Evolutionary conservation across 2,888 invertebrate species (phyloP).

Genomic region (Deladenus siricidicola): DNA sequence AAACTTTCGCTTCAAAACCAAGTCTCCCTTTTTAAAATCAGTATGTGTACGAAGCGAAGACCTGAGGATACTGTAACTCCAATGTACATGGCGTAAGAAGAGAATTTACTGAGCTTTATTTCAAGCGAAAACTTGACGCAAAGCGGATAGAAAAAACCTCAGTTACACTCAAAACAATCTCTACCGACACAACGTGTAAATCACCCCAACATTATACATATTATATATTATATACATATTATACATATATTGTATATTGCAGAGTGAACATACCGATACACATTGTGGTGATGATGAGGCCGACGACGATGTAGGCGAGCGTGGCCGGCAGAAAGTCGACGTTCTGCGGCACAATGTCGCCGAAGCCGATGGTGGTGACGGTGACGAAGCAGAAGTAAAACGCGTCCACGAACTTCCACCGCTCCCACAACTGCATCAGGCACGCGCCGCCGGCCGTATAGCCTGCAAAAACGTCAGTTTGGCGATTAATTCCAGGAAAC

Average conservation of each 20-base stretch:
- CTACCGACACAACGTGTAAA: background rate
- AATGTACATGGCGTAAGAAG: too few species aligned
- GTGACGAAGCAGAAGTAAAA: slow-evolving; percentile 54
- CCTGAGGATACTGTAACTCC: too few species aligned
- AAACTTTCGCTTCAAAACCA: too few species aligned
- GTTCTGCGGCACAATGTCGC: slow-evolving; percentile 53
- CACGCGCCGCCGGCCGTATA: slow-evolving; percentile 54
- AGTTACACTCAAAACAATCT: background rate
- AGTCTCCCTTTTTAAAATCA: too few species aligned
- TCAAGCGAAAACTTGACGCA: too few species aligned
- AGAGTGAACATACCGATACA: slow-evolving; percentile 44
- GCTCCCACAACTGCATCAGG: slow-evolving; percentile 52
- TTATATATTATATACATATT: too few species aligned
- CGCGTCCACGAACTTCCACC: slow-evolving; percentile 53
- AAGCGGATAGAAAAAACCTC: background rate
- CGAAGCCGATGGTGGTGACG: slow-evolving; percentile 54
- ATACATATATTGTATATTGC: too few species aligned
- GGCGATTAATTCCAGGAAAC: too few species aligned
- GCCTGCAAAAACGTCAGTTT: too few species aligned
- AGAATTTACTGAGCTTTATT: too few species aligned
- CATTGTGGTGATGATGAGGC: slow-evolving; percentile 53
- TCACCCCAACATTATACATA: background rate
- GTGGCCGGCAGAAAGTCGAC: slow-evolving; percentile 51
- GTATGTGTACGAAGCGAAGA: too few species aligned
- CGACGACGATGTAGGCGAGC: slow-evolving; percentile 51